Evolutionary conservation across 2,113 vertebrate species (phyloP).

Genomic region (Psittacula cyanocephala): DNA sequence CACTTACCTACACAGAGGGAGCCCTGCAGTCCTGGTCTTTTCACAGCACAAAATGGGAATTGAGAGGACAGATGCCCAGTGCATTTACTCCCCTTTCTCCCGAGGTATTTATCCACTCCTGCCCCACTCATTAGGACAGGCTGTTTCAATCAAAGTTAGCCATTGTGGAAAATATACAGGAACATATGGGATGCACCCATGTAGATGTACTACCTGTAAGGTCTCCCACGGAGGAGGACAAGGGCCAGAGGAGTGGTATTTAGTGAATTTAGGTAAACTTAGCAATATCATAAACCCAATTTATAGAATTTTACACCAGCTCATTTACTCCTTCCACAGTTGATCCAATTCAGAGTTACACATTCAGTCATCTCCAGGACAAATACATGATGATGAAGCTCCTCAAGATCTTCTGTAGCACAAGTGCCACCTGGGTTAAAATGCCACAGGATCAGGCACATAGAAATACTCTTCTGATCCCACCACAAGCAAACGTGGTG

Average conservation of each 20-base stretch:
- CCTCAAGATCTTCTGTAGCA: fast-evolving
- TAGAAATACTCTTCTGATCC: not conserved
- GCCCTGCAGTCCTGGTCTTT: not conserved
- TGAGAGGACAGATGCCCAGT: not conserved
- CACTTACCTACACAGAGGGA: not conserved
- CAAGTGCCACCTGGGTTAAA: not conserved
- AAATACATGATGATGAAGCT: not conserved
- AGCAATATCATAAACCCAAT: not conserved
- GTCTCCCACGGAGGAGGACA: not conserved
- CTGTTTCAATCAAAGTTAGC: not conserved
- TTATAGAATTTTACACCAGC: not conserved
- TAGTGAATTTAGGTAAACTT: not conserved
- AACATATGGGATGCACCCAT: not conserved
- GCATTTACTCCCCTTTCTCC: not conserved
- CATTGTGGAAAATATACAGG: not conserved
- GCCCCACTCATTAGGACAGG: not conserved
- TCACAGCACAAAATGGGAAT: not conserved
- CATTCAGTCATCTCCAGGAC: not conserved
- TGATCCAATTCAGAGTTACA: not conserved
- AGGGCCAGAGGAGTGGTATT: not conserved
- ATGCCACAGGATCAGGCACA: not conserved
- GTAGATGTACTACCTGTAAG: not conserved
- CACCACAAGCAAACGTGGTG: not conserved
- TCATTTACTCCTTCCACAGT: not conserved
- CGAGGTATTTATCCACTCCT: not conserved